These are phyloP conservation scores for Eulithis testata DNA, from an alignment of 2,888 invertebrate genomes.

Conservation along the genomic window DNA sequence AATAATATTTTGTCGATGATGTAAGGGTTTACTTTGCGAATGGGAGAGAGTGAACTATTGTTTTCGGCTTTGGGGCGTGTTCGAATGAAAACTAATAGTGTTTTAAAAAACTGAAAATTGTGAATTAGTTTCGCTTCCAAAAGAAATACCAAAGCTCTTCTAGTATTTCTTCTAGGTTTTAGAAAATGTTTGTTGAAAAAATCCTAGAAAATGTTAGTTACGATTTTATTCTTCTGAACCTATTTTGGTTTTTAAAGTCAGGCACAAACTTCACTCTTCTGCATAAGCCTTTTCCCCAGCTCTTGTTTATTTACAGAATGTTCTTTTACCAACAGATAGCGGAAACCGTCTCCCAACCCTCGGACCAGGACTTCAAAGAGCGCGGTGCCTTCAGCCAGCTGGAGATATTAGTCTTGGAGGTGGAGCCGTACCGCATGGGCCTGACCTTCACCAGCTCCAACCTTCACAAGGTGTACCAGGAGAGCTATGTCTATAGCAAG, in stretches of 20 bases:
- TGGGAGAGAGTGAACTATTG: constrained; percentile 15
- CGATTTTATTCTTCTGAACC: no score
- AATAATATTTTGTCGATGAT: constrained; percentile 32
- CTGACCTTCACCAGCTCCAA: constrained; percentile 71
- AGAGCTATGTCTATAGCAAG: constrained; percentile 60
- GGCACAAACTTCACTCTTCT: no score
- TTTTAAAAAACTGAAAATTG: background rate
- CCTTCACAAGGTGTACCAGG: constrained; percentile 62
- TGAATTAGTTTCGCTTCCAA: no score
- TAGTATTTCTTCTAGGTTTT: no score
- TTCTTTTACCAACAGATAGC: constrained; percentile 62
- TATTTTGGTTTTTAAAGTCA: no score
- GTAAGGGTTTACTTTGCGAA: constrained; percentile 27
- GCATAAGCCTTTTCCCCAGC: no score
- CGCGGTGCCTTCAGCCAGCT: constrained; percentile 73
- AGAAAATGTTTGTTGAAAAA: no score
- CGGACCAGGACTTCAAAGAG: constrained; percentile 74
- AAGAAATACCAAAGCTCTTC: no score
- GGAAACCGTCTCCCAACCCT: constrained; percentile 67
- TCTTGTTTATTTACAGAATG: background rate
- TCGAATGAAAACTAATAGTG: background rate
- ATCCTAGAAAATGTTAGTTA: no score
- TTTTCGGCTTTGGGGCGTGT: background rate
- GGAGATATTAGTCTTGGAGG: constrained; percentile 69
- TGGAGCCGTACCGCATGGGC: constrained; percentile 70